Evolutionary conservation across 1,140 invertebrate genomes (phyloP), one percentile per base, ranked within the genome.

Genomic region (Stratiolaelaps scimitus): DNA sequence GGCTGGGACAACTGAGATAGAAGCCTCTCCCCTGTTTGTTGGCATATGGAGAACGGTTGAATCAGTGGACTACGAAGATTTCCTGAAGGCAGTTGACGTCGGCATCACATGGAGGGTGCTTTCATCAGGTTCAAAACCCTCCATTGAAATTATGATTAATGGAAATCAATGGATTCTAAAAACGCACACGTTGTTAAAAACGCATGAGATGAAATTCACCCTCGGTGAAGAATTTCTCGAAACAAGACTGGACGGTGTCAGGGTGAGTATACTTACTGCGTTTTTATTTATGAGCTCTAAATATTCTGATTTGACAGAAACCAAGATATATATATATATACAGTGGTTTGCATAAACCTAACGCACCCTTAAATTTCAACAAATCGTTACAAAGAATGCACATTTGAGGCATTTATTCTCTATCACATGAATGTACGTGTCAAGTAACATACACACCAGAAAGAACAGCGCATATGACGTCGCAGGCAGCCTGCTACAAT

Each of bases 141-240:
- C 53, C 15, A 60, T 60, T 23, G 53, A 60, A 26, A 60, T 60
- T 23, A 17, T 23, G 17, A 34, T 60, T 1, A 26, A 60, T 34
- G 53, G 20, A 17, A 23, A 60, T 17, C 26, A 60, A 10, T 60
- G 84, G 76, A 82, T 81, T 1, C 71, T 92, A 43, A 84, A 84
- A 68, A 88, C 88, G 1, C 80, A 79, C 4, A 89, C 89, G 13
- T 86, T 88, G 1, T 34, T 60, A 23, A 92, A 90, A 74, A 89
- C 81, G 69, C 80, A 83, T 0, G 80, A 83, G 66, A 81, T 87
- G 45, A 83, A 80, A 69, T 93, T 92, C 76, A 87, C 79, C 67
- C 79, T 88, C 2, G 86, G 84, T 28, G 82, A 86, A 69, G 85
- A 89, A 73, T 89, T 92, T 74, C 85, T 89, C 7, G 87, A 92